phyloP scores from a whole-genome alignment of 2,113 vertebrate genomes.

The Python bivittatus region DNA sequence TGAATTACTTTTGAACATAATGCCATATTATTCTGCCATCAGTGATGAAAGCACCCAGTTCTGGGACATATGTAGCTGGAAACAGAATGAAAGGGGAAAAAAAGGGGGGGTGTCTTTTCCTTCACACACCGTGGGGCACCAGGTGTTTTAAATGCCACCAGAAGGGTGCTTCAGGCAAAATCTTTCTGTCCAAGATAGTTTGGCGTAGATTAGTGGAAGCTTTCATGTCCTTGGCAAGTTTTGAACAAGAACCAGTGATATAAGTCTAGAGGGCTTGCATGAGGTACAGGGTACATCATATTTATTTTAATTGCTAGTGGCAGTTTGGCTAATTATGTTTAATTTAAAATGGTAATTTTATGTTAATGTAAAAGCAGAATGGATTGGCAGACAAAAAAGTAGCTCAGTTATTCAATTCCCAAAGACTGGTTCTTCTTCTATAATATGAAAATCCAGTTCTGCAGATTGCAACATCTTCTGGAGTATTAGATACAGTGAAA shows the following conservation, averaged over 20 bases:
- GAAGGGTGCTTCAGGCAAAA: constrained; percentile 77
- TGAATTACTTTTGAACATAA: constrained; percentile 44
- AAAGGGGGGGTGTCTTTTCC: constrained; percentile 50
- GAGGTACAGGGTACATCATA: constrained; percentile 64
- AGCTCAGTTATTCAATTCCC: constrained; percentile 32
- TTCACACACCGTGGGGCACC: constrained; percentile 66
- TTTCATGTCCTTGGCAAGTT: constrained; percentile 76
- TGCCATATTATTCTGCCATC: constrained; percentile 51
- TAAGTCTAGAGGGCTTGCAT: constrained; percentile 74
- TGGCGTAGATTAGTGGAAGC: constrained; percentile 76
- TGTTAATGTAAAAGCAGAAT: constrained; percentile 69
- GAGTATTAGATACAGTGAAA: neutral
- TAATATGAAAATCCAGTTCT: neutral
- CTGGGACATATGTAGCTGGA: constrained; percentile 47
- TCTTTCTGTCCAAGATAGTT: constrained; percentile 71
- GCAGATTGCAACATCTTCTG: neutral
- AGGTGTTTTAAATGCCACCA: constrained; percentile 80
- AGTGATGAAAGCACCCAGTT: constrained; percentile 28
- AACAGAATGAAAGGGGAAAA: constrained; percentile 47
- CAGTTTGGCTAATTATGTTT: constrained; percentile 77
- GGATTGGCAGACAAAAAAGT: constrained; percentile 26
- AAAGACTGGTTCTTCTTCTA: constrained; percentile 50
- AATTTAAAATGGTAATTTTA: constrained; percentile 81
- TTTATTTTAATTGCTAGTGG: constrained; percentile 63
- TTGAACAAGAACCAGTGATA: constrained; percentile 78